Evolutionary conservation across 2,888 invertebrate species (phyloP).

Genomic region (Parnassius glacialis): DNA sequence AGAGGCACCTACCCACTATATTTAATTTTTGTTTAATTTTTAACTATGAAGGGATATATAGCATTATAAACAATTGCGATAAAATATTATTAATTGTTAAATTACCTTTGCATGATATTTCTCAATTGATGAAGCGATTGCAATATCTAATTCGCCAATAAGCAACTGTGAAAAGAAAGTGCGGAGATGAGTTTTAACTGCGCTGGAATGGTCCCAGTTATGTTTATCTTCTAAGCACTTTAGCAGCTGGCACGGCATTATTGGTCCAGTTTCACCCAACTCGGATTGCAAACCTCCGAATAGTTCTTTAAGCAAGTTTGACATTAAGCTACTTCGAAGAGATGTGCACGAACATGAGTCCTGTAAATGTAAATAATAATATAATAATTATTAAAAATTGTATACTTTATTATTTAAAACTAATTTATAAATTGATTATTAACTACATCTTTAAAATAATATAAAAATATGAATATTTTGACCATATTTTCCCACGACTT

Average conservation of each 20-base stretch:
- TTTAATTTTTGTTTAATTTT: conserved; percentile 4
- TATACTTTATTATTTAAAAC: background rate
- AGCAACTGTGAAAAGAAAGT: conserved; percentile 59
- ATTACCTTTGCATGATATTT: conserved; percentile 68
- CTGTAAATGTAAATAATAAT: conserved; percentile 39
- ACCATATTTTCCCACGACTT: too few relatives aligned
- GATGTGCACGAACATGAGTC: conserved; percentile 68
- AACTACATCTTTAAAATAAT: too few relatives aligned
- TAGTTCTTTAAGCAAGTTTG: conserved; percentile 55
- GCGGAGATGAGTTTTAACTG: conserved; percentile 55
- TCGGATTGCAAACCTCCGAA: conserved; percentile 64
- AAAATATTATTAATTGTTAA: conserved; percentile 6
- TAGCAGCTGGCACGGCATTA: conserved; percentile 68
- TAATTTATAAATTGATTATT: too few relatives aligned
- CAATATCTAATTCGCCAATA: conserved; percentile 64
- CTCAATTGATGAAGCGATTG: conserved; percentile 68
- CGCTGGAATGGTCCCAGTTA: conserved; percentile 61
- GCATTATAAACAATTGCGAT: background rate
- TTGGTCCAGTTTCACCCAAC: conserved; percentile 41
- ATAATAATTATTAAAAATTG: background rate
- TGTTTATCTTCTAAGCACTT: conserved; percentile 70
- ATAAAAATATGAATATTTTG: too few relatives aligned
- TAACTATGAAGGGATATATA: background rate
- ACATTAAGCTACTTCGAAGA: conserved; percentile 54
- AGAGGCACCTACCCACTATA: conserved; percentile 62